phyloP scores from a whole-genome alignment of 2,113 vertebrate species.

The Mormyrus iriodes region DNA sequence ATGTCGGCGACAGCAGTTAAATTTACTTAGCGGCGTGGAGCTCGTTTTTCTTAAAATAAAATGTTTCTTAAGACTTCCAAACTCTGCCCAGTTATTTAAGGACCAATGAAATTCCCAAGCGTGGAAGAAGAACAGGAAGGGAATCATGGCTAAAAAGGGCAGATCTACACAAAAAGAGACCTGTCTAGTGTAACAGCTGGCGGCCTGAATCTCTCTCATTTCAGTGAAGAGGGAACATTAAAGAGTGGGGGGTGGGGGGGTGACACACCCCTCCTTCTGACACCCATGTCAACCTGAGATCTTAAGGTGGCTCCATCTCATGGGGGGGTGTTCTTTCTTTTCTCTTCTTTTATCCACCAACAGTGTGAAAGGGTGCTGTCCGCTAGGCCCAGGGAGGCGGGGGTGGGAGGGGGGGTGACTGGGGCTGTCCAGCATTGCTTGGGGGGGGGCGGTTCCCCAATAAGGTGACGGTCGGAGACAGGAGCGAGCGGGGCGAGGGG shows the following conservation, averaged over 20 bases:
- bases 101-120: neutral
- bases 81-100: neutral
- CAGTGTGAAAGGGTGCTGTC: neutral
- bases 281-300: constrained; percentile 43
- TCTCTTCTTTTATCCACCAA: neutral
- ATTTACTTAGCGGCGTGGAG: constrained; percentile 48
- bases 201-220: neutral
- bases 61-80: neutral
- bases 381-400: neutral
- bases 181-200: neutral
- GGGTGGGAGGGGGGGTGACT: neutral
- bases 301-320: constrained; percentile 30
- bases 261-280: neutral
- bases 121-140: neutral
- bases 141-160: neutral
- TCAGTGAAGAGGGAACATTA: neutral
- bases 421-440: constrained; percentile 30
- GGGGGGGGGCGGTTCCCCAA: neutral
- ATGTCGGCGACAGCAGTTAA: constrained; percentile 24
- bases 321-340: neutral
- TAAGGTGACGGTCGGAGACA: neutral
- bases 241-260: neutral
- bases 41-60: constrained; percentile 51
- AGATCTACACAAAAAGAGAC: neutral
- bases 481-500: constrained; percentile 16